Evolutionary conservation across 2,888 invertebrate species (phyloP).

Genomic region (Axea sp.): DNA sequence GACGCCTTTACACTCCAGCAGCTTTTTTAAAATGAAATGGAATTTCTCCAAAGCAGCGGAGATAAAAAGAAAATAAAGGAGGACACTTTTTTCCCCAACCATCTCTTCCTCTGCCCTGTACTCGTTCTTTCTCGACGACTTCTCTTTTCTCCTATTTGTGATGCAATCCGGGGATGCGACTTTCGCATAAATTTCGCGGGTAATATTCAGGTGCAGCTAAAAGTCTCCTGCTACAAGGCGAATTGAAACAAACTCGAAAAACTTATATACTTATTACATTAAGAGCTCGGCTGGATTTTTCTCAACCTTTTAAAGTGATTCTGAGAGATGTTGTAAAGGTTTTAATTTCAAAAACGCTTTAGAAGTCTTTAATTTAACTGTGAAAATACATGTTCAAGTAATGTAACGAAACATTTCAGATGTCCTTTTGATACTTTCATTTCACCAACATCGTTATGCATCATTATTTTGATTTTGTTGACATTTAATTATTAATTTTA

Average conservation of each 20-base stretch:
- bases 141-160: constrained; percentile 46
- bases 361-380: no score
- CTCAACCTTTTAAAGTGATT: constrained; percentile 9
- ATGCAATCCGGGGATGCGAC: constrained; percentile 60
- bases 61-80: constrained; percentile 60
- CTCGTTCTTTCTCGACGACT: constrained; percentile 8
- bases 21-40: constrained; percentile 62
- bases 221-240: constrained; percentile 37
- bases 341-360: background rate
- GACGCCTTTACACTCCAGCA: constrained; percentile 60
- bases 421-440: no score
- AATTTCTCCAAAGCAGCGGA: constrained; percentile 56
- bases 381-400: no score
- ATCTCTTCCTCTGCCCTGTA: background rate
- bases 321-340: background rate
- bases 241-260: constrained; percentile 54
- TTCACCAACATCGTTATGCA: no score
- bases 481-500: no score
- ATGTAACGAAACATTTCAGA: no score
- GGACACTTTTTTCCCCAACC: constrained; percentile 21
- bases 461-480: no score
- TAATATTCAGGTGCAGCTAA: constrained; percentile 59
- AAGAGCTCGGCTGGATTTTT: constrained; percentile 47
- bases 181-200: constrained; percentile 56
- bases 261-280: constrained; percentile 53